phyloP scores from a whole-genome alignment of 1,140 invertebrate species.

The Dreissena rostriformis region DNA sequence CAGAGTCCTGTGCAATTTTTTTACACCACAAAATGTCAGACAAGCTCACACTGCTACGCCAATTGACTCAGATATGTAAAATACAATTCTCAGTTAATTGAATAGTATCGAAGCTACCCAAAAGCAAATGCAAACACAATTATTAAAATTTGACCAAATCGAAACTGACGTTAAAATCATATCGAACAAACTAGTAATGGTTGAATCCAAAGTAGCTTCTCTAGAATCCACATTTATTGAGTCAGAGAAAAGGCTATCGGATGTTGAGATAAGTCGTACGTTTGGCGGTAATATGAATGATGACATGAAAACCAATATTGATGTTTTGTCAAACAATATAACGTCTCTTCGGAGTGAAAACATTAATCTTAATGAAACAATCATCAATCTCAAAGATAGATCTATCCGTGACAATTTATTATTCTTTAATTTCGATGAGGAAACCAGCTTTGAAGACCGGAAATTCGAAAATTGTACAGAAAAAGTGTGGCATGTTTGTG shows the following conservation, averaged over 20 bases:
- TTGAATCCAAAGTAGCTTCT: slow-evolving; percentile 8
- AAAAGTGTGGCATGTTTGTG: not conserved
- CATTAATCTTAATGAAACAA: not conserved
- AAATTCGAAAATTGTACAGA: slow-evolving; percentile 1
- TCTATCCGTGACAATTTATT: slow-evolving; percentile 10
- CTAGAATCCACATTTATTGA: slow-evolving; percentile 2
- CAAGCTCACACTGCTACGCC: not conserved
- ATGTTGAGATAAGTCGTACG: slow-evolving; percentile 2
- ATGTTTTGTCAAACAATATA: too few species aligned
- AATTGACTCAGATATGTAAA: not conserved
- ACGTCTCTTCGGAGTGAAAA: not conserved
- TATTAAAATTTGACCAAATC: not conserved
- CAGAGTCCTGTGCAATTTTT: not conserved
- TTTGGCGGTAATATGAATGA: slow-evolving; percentile 2
- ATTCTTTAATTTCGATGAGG: slow-evolving; percentile 25
- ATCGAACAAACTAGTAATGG: not conserved
- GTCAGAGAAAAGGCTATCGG: slow-evolving; percentile 1
- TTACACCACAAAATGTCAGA: not conserved
- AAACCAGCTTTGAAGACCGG: not conserved
- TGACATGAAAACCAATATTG: slow-evolving; percentile 5
- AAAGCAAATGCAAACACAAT: not conserved
- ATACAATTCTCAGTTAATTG: not conserved
- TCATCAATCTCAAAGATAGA: not conserved
- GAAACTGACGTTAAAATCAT: slow-evolving; percentile 17
- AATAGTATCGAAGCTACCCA: not conserved